Conservation (phyloP, 2,113 vertebrate species). For the Hucho hucho region DNA sequence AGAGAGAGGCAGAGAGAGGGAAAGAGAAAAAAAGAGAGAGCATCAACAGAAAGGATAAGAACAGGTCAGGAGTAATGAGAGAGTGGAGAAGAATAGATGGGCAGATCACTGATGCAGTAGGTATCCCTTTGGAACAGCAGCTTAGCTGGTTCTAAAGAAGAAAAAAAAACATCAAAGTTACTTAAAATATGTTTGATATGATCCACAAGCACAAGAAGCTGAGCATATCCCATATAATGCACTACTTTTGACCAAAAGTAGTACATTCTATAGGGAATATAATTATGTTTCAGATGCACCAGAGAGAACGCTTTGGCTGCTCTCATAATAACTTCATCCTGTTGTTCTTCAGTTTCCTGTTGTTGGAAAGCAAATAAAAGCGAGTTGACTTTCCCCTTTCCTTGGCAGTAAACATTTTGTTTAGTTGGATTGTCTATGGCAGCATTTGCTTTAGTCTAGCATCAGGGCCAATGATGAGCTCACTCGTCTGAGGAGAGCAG, state of each 20-base stretch:
- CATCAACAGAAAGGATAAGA: not conserved
- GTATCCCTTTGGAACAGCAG: too few relatives aligned
- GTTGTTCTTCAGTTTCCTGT: not conserved
- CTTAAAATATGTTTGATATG: too few relatives aligned
- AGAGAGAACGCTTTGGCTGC: not conserved
- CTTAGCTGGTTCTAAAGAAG: too few relatives aligned
- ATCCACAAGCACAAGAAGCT: not conserved
- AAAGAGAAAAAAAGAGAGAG: not conserved
- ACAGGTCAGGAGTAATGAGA: not conserved
- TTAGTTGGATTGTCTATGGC: not conserved
- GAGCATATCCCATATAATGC: not conserved
- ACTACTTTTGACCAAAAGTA: too few relatives aligned
- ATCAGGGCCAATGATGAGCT: slow-evolving; percentile 28
- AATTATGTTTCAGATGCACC: not conserved
- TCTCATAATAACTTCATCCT: not conserved
- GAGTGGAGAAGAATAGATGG: not conserved
- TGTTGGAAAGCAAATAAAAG: slow-evolving; percentile 1
- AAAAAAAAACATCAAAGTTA: too few relatives aligned
- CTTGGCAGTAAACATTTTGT: slow-evolving; percentile 15
- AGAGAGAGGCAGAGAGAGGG: not conserved
- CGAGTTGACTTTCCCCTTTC: slow-evolving; percentile 12
- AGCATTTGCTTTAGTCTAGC: slow-evolving; percentile 26
- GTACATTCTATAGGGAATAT: not conserved
- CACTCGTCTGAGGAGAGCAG: slow-evolving; percentile 2
- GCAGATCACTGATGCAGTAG: too few relatives aligned